Conservation (phyloP, 2,113 vertebrate species). For the Panurus biarmicus region DNA sequence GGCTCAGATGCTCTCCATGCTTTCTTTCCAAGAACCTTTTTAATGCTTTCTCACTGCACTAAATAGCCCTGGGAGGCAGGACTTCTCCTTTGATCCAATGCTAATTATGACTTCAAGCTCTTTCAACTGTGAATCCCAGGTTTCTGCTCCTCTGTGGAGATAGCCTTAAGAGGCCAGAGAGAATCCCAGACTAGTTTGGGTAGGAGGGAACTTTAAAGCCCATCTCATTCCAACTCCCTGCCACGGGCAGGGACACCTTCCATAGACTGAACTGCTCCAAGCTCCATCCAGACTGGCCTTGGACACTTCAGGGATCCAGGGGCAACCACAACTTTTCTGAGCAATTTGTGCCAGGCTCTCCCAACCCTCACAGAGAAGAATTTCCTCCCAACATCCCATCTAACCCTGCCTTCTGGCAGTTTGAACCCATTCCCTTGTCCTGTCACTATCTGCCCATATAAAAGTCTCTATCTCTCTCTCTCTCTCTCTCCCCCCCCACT, state of each 20-base stretch:
- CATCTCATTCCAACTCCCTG: not conserved
- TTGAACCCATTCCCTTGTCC: not conserved
- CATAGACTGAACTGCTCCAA: accelerated
- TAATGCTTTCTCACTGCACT: not conserved
- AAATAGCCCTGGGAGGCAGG: not conserved
- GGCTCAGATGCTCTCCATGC: not conserved
- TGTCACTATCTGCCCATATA: not conserved
- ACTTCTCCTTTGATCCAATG: not conserved
- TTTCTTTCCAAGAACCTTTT: not conserved
- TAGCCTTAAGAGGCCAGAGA: not conserved
- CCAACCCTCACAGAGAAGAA: not conserved
- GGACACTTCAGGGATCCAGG: not conserved
- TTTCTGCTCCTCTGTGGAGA: not conserved
- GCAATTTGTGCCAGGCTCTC: not conserved
- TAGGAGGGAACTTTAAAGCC: not conserved
- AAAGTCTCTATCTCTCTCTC: not conserved
- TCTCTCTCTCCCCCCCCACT: too few relatives aligned
- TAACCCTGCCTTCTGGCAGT: not conserved
- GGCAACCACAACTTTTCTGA: not conserved
- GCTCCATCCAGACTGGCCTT: not conserved
- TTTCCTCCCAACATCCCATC: not conserved
- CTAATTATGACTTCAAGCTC: not conserved
- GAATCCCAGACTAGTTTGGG: not conserved
- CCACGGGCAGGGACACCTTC: not conserved
- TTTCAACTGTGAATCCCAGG: not conserved